Percentiles rank a stretch among this genome's conserved stretches.
These are phyloP conservation scores for Lindbergichthys nudifrons DNA, from an alignment of 2,797 vertebrate species.

Conservation along the genomic window DNA sequence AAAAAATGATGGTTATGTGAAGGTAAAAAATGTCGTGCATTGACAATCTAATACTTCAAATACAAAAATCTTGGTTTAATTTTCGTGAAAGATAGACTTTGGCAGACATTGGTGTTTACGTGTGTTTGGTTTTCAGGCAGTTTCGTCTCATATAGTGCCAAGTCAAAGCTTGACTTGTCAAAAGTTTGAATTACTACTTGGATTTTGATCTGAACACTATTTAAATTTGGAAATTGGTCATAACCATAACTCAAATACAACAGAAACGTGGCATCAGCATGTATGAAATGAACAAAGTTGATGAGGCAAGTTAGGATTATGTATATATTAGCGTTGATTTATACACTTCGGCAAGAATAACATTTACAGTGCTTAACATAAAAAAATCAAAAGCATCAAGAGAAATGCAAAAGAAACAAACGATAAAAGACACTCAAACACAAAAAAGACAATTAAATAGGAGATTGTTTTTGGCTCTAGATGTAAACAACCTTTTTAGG, in stretches of 20 bases:
- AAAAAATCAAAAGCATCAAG: too few species aligned
- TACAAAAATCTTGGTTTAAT: not conserved
- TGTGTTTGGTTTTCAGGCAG: conserved; percentile 3
- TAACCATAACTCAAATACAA: not conserved
- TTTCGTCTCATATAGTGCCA: not conserved
- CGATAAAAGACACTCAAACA: too few species aligned
- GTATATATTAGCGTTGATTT: too few species aligned
- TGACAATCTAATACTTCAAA: not conserved
- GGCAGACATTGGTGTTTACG: not conserved
- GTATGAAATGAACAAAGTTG: not conserved
- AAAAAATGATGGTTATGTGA: not conserved
- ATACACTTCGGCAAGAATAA: too few species aligned
- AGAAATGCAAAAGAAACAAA: too few species aligned
- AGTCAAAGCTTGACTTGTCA: not conserved
- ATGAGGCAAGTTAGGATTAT: too few species aligned
- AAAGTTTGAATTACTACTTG: not conserved
- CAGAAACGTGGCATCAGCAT: not conserved
- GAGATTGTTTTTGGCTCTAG: too few species aligned
- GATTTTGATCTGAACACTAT: not conserved
- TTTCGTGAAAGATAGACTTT: not conserved
- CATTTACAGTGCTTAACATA: too few species aligned
- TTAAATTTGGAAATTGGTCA: conserved; percentile 8
- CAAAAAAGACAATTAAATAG: too few species aligned
- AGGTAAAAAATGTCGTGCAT: not conserved
- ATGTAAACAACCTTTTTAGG: too few species aligned